Conservation (phyloP, 2,113 vertebrate species). For the Corythornis cristatus region DNA sequence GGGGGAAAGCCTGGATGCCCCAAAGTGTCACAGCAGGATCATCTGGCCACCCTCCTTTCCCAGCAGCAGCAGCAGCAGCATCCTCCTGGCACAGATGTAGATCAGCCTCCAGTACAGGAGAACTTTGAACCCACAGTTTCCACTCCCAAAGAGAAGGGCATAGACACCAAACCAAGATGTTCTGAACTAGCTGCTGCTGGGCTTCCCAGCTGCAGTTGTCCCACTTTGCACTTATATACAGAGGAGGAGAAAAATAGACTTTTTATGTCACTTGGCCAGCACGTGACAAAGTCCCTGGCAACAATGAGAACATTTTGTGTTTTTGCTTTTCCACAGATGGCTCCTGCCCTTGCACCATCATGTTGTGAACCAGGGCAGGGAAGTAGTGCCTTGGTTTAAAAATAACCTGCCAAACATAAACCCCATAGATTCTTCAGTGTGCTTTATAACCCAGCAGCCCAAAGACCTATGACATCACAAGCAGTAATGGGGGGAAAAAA, state of each 20-base stretch:
- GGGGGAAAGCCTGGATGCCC: background rate
- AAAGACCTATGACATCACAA: background rate
- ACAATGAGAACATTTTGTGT: background rate
- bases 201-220: background rate
- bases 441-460: background rate
- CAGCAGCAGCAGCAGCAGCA: background rate
- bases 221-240: background rate
- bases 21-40: background rate
- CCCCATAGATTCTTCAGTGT: fast-evolving
- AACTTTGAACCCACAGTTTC: background rate
- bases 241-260: background rate
- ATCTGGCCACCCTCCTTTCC: background rate
- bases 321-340: constrained; percentile 2
- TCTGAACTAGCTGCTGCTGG: background rate
- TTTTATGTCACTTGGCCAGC: background rate
- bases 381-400: background rate
- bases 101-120: background rate
- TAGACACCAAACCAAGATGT: background rate
- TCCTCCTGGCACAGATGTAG: background rate
- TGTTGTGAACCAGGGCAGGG: background rate
- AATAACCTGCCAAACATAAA: background rate
- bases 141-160: background rate
- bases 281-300: background rate
- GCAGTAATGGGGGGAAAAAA: background rate
- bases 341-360: background rate